A percentile compares a stretch with the other conserved stretches of the same genome.
Evolutionary conservation across 2,113 vertebrate genomes (phyloP).

Genomic region (Ptyas mucosa): DNA sequence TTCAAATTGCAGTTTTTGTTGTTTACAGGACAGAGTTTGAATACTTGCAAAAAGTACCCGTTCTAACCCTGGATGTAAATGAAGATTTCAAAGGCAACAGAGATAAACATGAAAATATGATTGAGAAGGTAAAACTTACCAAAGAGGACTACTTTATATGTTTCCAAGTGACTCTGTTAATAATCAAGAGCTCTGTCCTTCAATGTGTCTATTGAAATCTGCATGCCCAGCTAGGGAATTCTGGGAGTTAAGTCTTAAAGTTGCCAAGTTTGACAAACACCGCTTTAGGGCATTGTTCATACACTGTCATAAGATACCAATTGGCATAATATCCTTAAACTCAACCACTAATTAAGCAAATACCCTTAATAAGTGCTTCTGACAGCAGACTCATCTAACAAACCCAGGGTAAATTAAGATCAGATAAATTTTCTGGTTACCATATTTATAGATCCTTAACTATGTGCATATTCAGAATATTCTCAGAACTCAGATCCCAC

Average conservation of each 20-base stretch:
- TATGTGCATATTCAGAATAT: not conserved
- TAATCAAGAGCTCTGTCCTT: not conserved
- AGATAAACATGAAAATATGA: constrained; percentile 74
- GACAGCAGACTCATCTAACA: not conserved
- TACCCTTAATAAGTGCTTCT: not conserved
- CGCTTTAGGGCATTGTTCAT: not conserved
- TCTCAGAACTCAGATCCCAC: not conserved
- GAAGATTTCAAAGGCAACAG: constrained; percentile 81
- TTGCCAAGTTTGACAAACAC: not conserved
- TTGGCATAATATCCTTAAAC: not conserved
- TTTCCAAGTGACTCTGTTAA: not conserved
- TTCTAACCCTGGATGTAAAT: constrained; percentile 86
- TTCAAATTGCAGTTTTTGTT: not conserved
- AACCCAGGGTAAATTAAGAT: not conserved
- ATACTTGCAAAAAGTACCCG: constrained; percentile 80
- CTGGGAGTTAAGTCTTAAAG: not conserved
- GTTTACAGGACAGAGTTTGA: constrained; percentile 80
- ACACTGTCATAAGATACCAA: not conserved
- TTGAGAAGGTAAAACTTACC: constrained; percentile 81
- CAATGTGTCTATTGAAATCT: not conserved
- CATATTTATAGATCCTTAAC: not conserved
- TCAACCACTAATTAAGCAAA: not conserved
- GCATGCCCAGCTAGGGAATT: not conserved
- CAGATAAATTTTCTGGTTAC: not conserved
- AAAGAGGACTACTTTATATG: not conserved